Evolutionary conservation across 2,888 invertebrate species (phyloP), one percentile per base, ranked within the genome.

Genomic region (Stenoptilia bipunctidactyla): DNA sequence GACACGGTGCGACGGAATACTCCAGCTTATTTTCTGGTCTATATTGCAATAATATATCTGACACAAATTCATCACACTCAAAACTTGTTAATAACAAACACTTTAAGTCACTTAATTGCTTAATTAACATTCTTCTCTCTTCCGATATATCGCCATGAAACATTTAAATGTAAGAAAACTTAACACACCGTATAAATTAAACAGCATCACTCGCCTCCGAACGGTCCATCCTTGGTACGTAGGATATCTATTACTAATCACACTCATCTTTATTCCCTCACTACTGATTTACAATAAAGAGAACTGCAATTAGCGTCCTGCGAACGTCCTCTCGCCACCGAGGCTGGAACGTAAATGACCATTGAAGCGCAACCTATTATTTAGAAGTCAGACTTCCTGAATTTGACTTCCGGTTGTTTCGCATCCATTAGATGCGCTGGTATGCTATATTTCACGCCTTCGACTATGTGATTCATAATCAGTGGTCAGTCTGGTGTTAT

Each of bases 381-480:
- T 65, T 68, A 66, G 65, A 62, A 52, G 55, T 47, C 20, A 14
- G 47, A 57, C 63, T 74, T 74, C 74, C 73, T 69, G 53, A 46
- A 37, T 53, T 50, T 30, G 30, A 56, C 50, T 65, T 71, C 63
- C 66, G 67, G 50, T 53, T 44, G 46, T 43, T 54, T 47, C 45
- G 43, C 42, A 51, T 45, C 46, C 50, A 20, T 20, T 72, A 61
- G 69, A 57, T 58, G 52, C 67, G 68, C 59, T 55, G 46, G 40
- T 14, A 53, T 48, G 55, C 53, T 20, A 8, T n/a, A n/a, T 20
- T 61, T 61, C 56, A 56, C 61, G 61, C 49, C 43, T 52, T 42
- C 43, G 20, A 44, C 42, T 39, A 44, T 40, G 20, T 20, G 20
- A 20, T 20, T 20, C 20, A 20, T 20, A 20, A 20, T 20, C 20